Evolutionary conservation across 2,797 vertebrate genomes (phyloP).

Genomic region (Rhynchonycteris naso): DNA sequence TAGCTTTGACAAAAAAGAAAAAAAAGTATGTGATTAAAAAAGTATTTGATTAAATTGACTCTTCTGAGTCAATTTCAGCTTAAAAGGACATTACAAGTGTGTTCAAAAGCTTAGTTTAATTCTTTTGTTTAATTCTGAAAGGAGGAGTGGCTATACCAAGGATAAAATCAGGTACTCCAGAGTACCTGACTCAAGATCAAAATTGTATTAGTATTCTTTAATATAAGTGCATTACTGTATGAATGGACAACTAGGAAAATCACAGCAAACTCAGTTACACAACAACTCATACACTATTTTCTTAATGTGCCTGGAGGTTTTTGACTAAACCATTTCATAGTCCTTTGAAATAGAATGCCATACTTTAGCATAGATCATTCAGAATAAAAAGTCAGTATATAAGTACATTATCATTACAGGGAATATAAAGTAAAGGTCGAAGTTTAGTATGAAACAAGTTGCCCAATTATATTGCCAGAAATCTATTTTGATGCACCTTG

Average conservation of each 20-base stretch:
- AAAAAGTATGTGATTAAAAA: too few relatives aligned
- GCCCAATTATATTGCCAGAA: neutral
- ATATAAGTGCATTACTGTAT: neutral
- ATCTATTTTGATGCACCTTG: neutral
- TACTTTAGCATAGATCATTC: neutral
- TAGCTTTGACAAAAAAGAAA: neutral
- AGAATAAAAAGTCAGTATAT: neutral
- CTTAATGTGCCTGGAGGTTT: neutral
- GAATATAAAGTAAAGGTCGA: neutral
- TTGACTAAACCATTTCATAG: neutral
- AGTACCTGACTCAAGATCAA: neutral
- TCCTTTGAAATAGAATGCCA: neutral
- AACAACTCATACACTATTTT: neutral
- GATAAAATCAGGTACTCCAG: neutral
- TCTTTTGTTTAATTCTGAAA: neutral
- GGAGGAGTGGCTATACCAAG: neutral
- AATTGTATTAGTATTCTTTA: neutral
- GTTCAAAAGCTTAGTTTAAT: neutral
- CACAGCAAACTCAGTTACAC: neutral
- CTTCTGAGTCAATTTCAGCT: neutral
- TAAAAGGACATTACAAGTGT: neutral
- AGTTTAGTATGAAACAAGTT: neutral
- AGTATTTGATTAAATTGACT: too few relatives aligned
- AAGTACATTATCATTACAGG: neutral
- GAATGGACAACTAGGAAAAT: neutral